Base-by-base conservation (phyloP, 2,797 vertebrate genomes). In the Scolopax rusticola region DNA sequence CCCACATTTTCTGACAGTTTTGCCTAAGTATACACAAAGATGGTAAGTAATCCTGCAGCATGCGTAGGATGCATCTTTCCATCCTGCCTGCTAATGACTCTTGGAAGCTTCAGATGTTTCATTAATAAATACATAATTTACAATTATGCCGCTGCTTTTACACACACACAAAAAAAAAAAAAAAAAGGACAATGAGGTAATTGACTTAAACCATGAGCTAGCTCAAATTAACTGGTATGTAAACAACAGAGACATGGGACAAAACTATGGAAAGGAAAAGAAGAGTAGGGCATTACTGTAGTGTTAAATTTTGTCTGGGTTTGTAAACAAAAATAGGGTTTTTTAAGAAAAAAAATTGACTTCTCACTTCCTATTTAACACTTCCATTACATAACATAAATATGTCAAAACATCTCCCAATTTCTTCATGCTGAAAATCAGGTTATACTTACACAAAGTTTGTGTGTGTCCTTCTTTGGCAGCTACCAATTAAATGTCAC, bases 361-460 rank as follows among this genome's bases (percentile, higher is more conserved):
- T 73, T 89, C 38, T 95, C n/a, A 78, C 23, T 73, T 96, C 71
- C 95, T 65, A 60, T 84, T 94, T 88, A 90, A 82, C 92, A 76
- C 45, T 97, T 96, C 83, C 79, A 92, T 97, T 97, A 90, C 77
- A 68, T 88, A 94, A 94, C 32, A 16, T 89, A 95, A 93, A 83
- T 45, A 77, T 94, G 83, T 96, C 94, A 96, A 96, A 97, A 96
- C 76, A 91, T 56, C 53, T 92, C 69, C 68, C 78, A 64, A 96
- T 95, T 91, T 38, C 50, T 89, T 70, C 68, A 85, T 33, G 77
- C 33, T 93, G 93, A 93, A 94, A 93, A 94, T 83, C 41, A 85
- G 33, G 25, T 67, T 88, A 53, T 68, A 78, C 77, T 91, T 89
- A 83, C 95, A 96, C 33, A 94, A 84, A 92, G 78, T 93, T 48